Conservation (phyloP, 2,797 vertebrate species). For the Galago senegalensis region DNA sequence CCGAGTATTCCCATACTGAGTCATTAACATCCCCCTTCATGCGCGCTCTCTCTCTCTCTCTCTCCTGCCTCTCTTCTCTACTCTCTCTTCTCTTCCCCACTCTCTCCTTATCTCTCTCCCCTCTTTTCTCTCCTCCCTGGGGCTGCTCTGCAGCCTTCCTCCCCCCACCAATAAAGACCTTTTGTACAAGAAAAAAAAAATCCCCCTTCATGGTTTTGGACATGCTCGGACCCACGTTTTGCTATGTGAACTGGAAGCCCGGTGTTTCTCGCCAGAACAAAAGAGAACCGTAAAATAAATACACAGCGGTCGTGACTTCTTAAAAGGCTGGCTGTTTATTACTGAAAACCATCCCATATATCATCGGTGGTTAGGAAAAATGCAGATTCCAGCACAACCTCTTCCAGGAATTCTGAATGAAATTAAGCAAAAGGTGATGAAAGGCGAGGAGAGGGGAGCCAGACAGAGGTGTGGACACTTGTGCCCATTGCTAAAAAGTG, state of each 20-base stretch:
- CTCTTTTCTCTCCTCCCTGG: no score
- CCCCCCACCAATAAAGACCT: no score
- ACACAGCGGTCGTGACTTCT: not conserved
- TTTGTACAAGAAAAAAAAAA: no score
- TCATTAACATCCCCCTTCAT: no score
- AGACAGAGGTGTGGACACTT: not conserved
- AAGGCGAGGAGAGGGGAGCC: not conserved
- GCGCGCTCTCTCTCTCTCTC: no score
- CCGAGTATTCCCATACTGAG: not conserved
- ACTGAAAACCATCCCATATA: not conserved
- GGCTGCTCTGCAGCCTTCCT: no score
- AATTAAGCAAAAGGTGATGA: not conserved
- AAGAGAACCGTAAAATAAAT: slow-evolving; percentile 34
- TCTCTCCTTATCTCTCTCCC: no score
- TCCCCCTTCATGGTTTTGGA: not conserved
- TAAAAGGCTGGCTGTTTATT: not conserved
- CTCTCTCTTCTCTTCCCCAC: no score
- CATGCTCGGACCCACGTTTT: not conserved
- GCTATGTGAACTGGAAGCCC: not conserved
- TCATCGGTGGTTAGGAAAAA: not conserved
- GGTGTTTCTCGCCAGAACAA: slow-evolving; percentile 18
- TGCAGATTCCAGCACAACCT: not conserved
- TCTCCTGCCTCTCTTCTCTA: no score
- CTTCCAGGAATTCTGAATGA: not conserved
- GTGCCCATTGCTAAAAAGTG: not conserved